Conservation (phyloP, 2,797 vertebrate genomes). For the Dendrocincla tyrannina region DNA sequence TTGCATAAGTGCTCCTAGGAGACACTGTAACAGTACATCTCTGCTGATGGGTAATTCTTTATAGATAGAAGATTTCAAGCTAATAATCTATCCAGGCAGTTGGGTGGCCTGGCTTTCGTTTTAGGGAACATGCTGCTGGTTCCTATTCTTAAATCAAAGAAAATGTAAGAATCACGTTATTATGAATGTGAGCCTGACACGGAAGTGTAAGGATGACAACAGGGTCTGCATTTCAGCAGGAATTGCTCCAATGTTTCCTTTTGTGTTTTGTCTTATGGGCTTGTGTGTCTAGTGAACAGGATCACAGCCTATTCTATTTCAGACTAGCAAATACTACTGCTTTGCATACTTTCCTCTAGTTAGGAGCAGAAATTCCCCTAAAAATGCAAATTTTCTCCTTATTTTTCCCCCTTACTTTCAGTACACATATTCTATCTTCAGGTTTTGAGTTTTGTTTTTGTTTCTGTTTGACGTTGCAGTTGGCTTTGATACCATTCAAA, state of each 20-base stretch:
- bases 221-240: neutral
- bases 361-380: neutral
- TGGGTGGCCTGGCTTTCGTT: neutral
- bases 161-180: neutral
- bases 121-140: neutral
- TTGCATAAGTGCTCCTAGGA: neutral
- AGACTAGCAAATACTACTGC: neutral
- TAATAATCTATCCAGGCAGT: neutral
- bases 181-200: neutral
- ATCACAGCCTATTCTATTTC: neutral
- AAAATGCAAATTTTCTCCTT: neutral
- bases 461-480: neutral
- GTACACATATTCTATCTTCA: neutral
- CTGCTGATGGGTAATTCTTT: neutral
- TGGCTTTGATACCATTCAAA: neutral
- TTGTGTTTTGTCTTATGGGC: neutral
- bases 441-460: neutral
- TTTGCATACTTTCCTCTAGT: neutral
- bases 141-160: neutral
- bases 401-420: fast-evolving
- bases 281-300: neutral
- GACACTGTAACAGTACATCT: neutral
- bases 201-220: neutral
- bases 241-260: neutral
- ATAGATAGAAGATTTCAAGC: neutral